These are phyloP conservation scores for Caenorhabditis plicata DNA, from an alignment of 2,888 invertebrate genomes.

Conservation along the genomic window DNA sequence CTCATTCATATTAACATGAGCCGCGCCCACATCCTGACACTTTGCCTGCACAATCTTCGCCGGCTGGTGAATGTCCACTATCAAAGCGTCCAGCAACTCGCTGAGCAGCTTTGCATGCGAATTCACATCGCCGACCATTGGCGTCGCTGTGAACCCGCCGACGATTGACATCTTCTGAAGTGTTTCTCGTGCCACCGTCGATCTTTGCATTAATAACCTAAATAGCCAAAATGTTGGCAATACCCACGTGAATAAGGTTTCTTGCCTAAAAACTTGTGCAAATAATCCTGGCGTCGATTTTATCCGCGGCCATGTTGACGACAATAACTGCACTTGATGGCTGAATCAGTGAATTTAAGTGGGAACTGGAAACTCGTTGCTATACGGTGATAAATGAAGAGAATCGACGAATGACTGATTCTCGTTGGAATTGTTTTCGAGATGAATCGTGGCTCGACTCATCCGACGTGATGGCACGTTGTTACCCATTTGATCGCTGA, in stretches of 20 bases:
- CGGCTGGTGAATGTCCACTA: constrained; percentile 54
- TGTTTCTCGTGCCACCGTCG: constrained; percentile 49
- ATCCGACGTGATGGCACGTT: constrained; percentile 29
- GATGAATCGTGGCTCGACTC: constrained; percentile 30
- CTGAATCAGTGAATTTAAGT: constrained; percentile 29
- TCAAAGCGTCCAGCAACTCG: constrained; percentile 55
- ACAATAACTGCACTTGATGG: constrained; percentile 57
- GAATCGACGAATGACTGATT: constrained; percentile 29
- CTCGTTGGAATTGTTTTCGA: constrained; percentile 27
- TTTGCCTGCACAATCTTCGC: constrained; percentile 53
- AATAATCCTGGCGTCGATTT: constrained; percentile 44
- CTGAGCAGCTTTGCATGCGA: constrained; percentile 49
- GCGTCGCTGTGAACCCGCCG: constrained; percentile 54
- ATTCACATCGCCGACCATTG: constrained; percentile 50
- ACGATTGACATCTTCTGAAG: constrained; percentile 65
- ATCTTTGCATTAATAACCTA: constrained; percentile 39
- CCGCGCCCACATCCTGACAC: constrained; percentile 56
- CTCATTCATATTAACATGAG: constrained; percentile 56
- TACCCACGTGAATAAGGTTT: constrained; percentile 3
- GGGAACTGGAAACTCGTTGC: neutral
- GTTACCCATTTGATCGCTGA: constrained; percentile 36
- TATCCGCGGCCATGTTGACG: constrained; percentile 58
- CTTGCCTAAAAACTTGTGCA: constrained; percentile 55
- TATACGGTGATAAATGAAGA: constrained; percentile 26
- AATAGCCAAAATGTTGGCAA: neutral